Percentiles rank a stretch among this genome's conserved stretches.
phyloP scores from a whole-genome alignment of 2,797 vertebrate species.

The Sebastolobus altivelis region DNA sequence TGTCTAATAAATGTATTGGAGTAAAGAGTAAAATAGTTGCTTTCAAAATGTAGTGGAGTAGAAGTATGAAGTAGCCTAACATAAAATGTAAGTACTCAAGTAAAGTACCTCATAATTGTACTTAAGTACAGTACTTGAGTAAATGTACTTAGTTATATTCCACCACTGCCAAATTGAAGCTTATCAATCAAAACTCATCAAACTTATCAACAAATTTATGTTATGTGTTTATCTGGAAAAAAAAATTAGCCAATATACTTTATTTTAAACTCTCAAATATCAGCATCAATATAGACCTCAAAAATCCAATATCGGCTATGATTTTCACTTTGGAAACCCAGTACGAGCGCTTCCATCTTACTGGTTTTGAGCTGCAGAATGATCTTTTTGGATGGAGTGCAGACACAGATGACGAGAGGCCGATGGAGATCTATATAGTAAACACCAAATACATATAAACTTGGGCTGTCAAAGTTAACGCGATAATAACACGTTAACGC shows the following conservation, averaged over 20 bases:
- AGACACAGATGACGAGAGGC: background rate
- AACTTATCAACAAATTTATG: background rate
- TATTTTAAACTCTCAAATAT: background rate
- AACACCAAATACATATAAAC: background rate
- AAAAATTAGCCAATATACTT: too few species aligned
- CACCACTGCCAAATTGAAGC: too few species aligned
- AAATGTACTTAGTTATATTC: too few species aligned
- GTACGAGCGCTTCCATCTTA: background rate
- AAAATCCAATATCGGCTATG: background rate
- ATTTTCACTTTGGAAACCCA: background rate
- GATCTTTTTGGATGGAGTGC: background rate
- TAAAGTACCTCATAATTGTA: too few species aligned
- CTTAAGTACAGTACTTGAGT: too few species aligned
- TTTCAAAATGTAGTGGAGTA: too few species aligned
- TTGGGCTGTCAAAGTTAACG: too few species aligned
- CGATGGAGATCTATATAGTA: background rate
- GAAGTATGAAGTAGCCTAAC: too few species aligned
- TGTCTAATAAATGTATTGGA: too few species aligned
- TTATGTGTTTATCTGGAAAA: fast-evolving
- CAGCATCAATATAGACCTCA: background rate
- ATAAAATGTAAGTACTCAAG: too few species aligned
- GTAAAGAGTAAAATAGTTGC: too few species aligned
- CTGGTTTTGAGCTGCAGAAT: conserved; percentile 1
- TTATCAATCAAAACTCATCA: background rate
- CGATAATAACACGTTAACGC: too few species aligned